These are phyloP conservation scores for Lepidothrix coronata DNA, from an alignment of 2,113 vertebrate species.

Conservation along the genomic window DNA sequence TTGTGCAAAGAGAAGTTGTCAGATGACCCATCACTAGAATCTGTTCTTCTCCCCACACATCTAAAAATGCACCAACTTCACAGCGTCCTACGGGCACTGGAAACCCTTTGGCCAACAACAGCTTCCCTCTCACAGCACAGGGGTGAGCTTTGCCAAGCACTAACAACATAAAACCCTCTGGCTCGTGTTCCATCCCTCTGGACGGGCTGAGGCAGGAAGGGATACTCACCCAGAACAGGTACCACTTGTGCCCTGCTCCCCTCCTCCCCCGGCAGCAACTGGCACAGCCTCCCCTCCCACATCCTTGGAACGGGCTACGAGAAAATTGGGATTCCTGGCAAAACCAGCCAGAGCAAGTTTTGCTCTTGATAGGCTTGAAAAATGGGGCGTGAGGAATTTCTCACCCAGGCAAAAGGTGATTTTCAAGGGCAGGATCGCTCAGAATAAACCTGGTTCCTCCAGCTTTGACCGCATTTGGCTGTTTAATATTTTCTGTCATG, in stretches of 20 bases:
- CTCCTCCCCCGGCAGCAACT: neutral
- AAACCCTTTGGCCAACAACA: neutral
- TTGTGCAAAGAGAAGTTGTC: neutral
- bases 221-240: neutral
- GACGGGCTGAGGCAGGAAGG: neutral
- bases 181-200: neutral
- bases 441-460: neutral
- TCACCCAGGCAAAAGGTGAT: neutral
- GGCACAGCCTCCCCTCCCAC: neutral
- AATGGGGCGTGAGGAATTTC: neutral
- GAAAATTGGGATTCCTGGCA: neutral
- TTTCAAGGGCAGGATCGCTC: neutral
- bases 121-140: neutral
- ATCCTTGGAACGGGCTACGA: neutral
- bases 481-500: neutral
- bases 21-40: neutral
- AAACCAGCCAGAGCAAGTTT: neutral
- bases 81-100: accelerated
- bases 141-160: neutral
- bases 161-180: neutral
- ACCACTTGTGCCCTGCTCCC: neutral
- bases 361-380: neutral
- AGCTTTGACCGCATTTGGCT: neutral
- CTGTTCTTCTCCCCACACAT: accelerated
- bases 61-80: neutral